phyloP scores from a whole-genome alignment of 2,113 vertebrate genomes.

The Mugil cephalus region DNA sequence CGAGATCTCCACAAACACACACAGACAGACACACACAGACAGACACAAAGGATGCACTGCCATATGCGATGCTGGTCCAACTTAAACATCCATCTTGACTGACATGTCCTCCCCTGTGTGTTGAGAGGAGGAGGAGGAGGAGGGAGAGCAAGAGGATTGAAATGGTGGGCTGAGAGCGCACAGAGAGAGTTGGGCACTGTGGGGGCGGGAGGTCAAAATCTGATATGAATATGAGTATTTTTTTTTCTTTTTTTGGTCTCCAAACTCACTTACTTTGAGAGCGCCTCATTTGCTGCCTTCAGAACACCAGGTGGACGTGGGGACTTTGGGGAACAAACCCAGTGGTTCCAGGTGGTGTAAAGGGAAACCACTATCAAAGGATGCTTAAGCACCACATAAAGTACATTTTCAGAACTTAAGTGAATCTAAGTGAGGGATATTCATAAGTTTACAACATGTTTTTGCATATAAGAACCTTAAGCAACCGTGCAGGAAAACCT shows the following conservation, averaged over 20 bases:
- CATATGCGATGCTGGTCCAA: slow-evolving; percentile 69
- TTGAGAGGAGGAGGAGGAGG: slow-evolving; percentile 20
- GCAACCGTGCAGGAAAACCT: too few relatives aligned
- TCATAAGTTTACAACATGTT: too few relatives aligned
- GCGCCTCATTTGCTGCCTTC: slow-evolving; percentile 68
- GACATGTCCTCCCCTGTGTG: slow-evolving; percentile 65
- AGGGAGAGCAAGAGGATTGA: slow-evolving; percentile 33
- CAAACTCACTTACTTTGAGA: slow-evolving; percentile 49
- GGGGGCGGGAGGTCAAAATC: slow-evolving; percentile 41
- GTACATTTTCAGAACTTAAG: neutral
- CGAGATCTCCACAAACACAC: slow-evolving; percentile 18
- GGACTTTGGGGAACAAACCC: slow-evolving; percentile 53
- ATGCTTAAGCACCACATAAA: slow-evolving; percentile 8
- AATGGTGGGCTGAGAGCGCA: slow-evolving; percentile 11
- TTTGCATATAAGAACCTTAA: too few relatives aligned
- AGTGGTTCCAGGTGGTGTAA: slow-evolving; percentile 46
- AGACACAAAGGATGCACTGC: slow-evolving; percentile 41
- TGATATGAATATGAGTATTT: too few relatives aligned
- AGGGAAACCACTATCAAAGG: neutral
- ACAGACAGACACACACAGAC: slow-evolving; percentile 39
- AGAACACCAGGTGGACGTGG: slow-evolving; percentile 45
- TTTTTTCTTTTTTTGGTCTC: slow-evolving; percentile 16
- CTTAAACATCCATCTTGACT: slow-evolving; percentile 79
- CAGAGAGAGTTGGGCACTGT: slow-evolving; percentile 17
- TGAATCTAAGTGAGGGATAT: too few relatives aligned